These are phyloP conservation scores for Pogonomyrmex barbatus DNA, from an alignment of 1,140 invertebrate species.

Conservation along the genomic window DNA sequence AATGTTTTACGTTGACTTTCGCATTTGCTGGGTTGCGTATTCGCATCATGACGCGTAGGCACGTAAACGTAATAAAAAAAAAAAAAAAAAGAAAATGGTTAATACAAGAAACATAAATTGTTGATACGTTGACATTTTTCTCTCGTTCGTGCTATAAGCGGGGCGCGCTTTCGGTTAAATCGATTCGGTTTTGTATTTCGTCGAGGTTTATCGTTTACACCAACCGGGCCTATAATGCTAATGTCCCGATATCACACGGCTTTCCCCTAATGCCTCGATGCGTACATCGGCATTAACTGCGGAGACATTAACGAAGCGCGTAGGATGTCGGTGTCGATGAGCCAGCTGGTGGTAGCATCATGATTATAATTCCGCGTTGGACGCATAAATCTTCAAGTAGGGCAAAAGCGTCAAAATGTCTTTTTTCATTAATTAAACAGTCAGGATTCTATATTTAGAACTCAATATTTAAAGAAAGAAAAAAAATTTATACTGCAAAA, in stretches of 20 bases:
- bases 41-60: neutral
- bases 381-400: neutral
- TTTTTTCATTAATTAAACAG: neutral
- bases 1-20: neutral
- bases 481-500: neutral
- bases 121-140: neutral
- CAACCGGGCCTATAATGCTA: constrained; percentile 11
- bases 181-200: neutral
- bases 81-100: too few relatives aligned
- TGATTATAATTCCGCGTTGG: neutral
- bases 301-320: constrained; percentile 32
- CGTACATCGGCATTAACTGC: constrained; percentile 45
- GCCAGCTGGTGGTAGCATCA: neutral
- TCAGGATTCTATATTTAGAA: neutral
- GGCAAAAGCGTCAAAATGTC: neutral
- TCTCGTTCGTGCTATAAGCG: neutral
- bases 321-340: constrained; percentile 1
- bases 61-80: too few relatives aligned
- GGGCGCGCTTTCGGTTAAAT: neutral
- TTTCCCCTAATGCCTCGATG: constrained; percentile 38
- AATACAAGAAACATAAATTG: neutral
- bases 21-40: neutral
- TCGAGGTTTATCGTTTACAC: neutral
- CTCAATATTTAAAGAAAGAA: neutral
- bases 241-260: constrained; percentile 3